A percentile compares a stretch with the other conserved stretches of the same genome.
These are phyloP conservation scores for Podocnemis expansa DNA, from an alignment of 2,113 vertebrate genomes.

Conservation along the genomic window DNA sequence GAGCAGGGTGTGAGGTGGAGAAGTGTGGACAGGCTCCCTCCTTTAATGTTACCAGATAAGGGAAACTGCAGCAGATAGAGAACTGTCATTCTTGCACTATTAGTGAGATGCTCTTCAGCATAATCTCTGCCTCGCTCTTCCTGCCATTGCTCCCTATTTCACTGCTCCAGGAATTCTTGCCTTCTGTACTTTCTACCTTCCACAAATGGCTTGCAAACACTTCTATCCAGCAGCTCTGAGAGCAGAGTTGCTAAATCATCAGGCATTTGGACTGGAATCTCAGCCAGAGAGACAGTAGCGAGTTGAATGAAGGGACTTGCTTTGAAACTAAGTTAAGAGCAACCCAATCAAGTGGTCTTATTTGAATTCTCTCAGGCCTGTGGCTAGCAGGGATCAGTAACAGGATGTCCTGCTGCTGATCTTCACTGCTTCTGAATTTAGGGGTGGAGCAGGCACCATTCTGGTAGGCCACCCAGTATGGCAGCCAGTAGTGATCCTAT, in stretches of 20 bases:
- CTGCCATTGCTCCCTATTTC: neutral
- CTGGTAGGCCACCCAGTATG: neutral
- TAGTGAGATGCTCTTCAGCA: neutral
- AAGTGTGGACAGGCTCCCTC: neutral
- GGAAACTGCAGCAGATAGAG: neutral
- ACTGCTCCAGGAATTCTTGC: constrained; percentile 44
- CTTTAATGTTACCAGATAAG: neutral
- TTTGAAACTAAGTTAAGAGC: constrained; percentile 10
- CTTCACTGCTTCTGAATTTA: neutral
- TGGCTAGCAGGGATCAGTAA: neutral
- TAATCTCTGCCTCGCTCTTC: constrained; percentile 23
- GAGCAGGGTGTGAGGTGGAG: neutral
- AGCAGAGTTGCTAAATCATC: neutral
- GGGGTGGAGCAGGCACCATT: neutral
- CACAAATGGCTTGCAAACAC: neutral
- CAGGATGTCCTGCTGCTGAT: neutral
- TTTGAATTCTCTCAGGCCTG: neutral
- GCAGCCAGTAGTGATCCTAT: neutral
- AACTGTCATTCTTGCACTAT: neutral
- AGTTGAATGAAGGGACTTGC: neutral
- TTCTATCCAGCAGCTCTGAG: neutral
- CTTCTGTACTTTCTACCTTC: neutral
- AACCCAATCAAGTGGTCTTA: neutral
- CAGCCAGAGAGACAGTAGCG: neutral
- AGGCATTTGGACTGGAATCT: neutral